phyloP scores from a whole-genome alignment of 2,888 invertebrate genomes.

The Melanchra persicariae region DNA sequence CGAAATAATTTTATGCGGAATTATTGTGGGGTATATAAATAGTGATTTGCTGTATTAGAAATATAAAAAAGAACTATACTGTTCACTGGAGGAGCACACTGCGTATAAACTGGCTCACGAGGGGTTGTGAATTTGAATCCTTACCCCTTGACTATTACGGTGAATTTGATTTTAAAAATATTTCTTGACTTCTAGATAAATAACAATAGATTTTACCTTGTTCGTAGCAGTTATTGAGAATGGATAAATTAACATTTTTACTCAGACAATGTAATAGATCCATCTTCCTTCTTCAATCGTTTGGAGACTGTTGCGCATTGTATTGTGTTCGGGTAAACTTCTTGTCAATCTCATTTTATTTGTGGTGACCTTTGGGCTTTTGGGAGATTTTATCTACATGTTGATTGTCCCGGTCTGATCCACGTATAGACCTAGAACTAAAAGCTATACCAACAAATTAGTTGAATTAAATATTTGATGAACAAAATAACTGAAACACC shows the following conservation, averaged over 20 bases:
- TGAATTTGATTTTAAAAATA: constrained; percentile 1
- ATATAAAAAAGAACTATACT: constrained; percentile 18
- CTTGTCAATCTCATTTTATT: too few relatives aligned
- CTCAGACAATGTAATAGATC: too few relatives aligned
- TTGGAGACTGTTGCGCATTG: too few relatives aligned
- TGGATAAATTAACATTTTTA: neutral
- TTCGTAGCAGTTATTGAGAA: neutral
- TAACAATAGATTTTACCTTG: neutral
- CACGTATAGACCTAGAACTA: too few relatives aligned
- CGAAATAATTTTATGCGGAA: constrained; percentile 50
- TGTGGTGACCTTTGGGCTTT: too few relatives aligned
- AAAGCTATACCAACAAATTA: too few relatives aligned
- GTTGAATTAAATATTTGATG: too few relatives aligned
- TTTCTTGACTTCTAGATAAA: neutral
- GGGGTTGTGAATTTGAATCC: constrained; percentile 14
- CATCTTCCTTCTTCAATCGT: too few relatives aligned
- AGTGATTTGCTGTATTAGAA: constrained; percentile 44
- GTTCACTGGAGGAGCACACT: constrained; percentile 5
- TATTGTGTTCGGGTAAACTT: too few relatives aligned
- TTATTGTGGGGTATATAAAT: constrained; percentile 30
- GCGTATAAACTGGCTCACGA: constrained; percentile 12
- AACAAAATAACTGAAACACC: too few relatives aligned
- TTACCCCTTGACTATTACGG: constrained; percentile 30
- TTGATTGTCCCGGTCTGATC: too few relatives aligned
- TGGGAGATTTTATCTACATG: too few relatives aligned